These are phyloP conservation scores for Aplysina aerophoba DNA, from an alignment of 37 sponge, comb jelly and placozoan species.

Conservation along the genomic window DNA sequence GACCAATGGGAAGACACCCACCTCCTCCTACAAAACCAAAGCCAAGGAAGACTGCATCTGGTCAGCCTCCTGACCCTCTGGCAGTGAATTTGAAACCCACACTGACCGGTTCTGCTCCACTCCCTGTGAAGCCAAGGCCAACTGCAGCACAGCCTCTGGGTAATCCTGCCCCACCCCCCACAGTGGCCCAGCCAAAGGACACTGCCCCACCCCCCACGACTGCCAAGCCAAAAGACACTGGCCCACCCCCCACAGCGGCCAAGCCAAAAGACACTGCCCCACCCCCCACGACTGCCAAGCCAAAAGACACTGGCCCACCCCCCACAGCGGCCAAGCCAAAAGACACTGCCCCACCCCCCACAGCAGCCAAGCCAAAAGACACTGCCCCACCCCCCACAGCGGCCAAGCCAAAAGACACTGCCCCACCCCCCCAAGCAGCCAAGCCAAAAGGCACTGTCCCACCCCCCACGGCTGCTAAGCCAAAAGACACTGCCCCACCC, in stretches of 20 bases:
- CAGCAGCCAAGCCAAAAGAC: not conserved
- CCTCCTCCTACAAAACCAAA: not conserved
- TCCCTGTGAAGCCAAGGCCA: conserved; percentile 13
- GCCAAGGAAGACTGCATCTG: not conserved
- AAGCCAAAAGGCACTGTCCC: not conserved
- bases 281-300: not conserved
- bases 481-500: not conserved
- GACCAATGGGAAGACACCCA: too few relatives aligned
- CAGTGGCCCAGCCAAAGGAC: not conserved
- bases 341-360: not conserved
- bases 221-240: not conserved
- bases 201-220: not conserved
- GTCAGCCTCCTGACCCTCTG: not conserved
- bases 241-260: not conserved
- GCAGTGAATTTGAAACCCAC: not conserved
- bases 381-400: not conserved
- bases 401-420: not conserved
- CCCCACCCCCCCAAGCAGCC: not conserved
- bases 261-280: not conserved
- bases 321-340: not conserved
- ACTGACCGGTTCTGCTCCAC: not conserved
- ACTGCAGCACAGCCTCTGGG: not conserved
- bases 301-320: not conserved
- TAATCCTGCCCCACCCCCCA: not conserved
- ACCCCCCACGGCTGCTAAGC: not conserved